Conservation (phyloP, 2,888 invertebrate species). For the Polydrusus tereticollis region DNA sequence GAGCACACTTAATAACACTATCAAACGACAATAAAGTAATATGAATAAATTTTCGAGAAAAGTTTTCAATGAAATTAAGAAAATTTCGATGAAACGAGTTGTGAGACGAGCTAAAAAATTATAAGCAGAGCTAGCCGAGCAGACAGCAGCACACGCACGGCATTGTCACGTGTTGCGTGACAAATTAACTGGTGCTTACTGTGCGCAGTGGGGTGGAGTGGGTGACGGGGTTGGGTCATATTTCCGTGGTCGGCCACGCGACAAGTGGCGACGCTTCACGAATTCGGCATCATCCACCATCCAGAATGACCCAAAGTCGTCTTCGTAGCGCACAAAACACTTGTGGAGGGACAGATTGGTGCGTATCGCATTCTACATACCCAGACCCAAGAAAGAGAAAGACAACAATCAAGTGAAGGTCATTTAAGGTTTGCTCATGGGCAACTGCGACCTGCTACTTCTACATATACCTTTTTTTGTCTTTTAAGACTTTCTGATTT, state of each 20-base stretch:
- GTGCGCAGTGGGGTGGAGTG: slow-evolving; percentile 69
- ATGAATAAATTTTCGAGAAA: too few relatives aligned
- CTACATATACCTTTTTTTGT: slow-evolving; percentile 40
- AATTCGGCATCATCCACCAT: slow-evolving; percentile 99
- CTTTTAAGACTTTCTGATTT: slow-evolving; percentile 18
- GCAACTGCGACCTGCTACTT: slow-evolving; percentile 44
- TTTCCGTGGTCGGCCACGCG: slow-evolving; percentile 96
- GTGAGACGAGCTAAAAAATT: slow-evolving; percentile 18
- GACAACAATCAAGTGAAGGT: slow-evolving; percentile 68
- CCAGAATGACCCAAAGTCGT: slow-evolving; percentile 99
- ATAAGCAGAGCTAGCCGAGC: slow-evolving; percentile 59
- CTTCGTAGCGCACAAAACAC: slow-evolving; percentile 99
- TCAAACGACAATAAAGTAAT: too few relatives aligned
- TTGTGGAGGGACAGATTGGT: slow-evolving; percentile 99
- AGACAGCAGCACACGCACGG: slow-evolving; percentile 61
- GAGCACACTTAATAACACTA: too few relatives aligned
- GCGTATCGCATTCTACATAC: slow-evolving; percentile 98
- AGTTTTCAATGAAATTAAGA: neutral
- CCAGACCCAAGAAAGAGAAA: slow-evolving; percentile 76
- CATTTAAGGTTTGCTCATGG: slow-evolving; percentile 39
- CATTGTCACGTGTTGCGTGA: slow-evolving; percentile 51
- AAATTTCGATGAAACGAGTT: slow-evolving; percentile 29
- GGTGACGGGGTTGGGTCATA: slow-evolving; percentile 87
- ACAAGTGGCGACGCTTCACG: slow-evolving; percentile 96
- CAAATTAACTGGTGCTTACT: slow-evolving; percentile 66